A percentile compares a stretch with the other conserved stretches of the same genome.
Conservation (phyloP, 1,140 invertebrate species). For the Drosophila saltans region DNA sequence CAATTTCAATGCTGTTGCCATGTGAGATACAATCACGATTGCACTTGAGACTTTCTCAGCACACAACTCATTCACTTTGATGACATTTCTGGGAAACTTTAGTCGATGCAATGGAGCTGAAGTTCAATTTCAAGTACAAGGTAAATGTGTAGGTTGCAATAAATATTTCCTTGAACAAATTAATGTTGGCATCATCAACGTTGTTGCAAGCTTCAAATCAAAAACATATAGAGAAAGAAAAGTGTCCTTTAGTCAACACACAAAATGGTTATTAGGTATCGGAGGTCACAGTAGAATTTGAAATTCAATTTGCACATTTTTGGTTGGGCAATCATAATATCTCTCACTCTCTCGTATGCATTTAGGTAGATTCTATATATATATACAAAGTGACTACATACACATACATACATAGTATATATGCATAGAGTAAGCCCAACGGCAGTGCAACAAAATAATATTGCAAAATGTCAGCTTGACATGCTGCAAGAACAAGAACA, state of each 20-base stretch:
- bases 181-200: too few relatives aligned
- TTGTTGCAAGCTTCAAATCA: background rate
- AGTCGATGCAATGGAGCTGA: slow-evolving; percentile 2
- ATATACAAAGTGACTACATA: background rate
- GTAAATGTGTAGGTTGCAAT: background rate
- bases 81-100: slow-evolving; percentile 9
- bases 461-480: background rate
- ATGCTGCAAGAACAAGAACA: background rate
- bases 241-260: background rate
- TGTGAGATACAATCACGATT: slow-evolving; percentile 1
- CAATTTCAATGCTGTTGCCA: slow-evolving; percentile 3
- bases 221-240: background rate
- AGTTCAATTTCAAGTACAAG: background rate
- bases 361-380: background rate
- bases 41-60: background rate
- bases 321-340: slow-evolving; percentile 3
- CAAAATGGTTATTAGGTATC: slow-evolving; percentile 7
- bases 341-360: background rate
- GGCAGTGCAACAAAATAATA: background rate
- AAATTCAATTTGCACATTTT: slow-evolving; percentile 20
- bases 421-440: background rate
- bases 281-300: background rate
- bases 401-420: too few relatives aligned
- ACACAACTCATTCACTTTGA: background rate
- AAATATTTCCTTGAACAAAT: background rate